Conservation (phyloP, 1,140 invertebrate species). For the Sinonovacula constricta region DNA sequence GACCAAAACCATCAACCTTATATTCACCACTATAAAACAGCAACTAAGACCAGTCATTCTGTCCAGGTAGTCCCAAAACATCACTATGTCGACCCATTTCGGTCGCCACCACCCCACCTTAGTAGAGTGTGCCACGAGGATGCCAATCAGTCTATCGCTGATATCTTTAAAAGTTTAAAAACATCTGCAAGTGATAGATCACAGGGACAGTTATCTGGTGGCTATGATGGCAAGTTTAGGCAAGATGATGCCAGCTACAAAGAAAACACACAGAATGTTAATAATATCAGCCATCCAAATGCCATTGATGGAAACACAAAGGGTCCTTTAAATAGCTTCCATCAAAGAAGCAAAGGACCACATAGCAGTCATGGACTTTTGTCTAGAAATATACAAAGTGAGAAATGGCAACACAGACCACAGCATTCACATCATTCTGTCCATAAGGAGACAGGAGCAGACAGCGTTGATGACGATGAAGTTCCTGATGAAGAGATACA, state of each 20-base stretch:
- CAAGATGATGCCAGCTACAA: not conserved
- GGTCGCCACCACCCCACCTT: not conserved
- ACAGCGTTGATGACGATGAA: too few species aligned
- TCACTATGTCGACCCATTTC: conserved; percentile 24
- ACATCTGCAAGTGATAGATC: not conserved
- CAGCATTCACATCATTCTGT: too few species aligned
- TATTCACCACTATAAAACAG: too few species aligned
- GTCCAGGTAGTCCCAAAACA: not conserved
- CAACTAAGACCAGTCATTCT: too few species aligned
- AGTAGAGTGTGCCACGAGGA: not conserved
- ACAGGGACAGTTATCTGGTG: not conserved
- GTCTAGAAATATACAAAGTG: too few species aligned
- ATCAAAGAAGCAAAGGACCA: not conserved
- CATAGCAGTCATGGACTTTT: too few species aligned
- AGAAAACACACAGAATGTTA: not conserved
- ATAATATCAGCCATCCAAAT: not conserved
- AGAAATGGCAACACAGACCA: too few species aligned
- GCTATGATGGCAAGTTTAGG: not conserved
- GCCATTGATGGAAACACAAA: not conserved
- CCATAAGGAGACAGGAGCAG: too few species aligned
- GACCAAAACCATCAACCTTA: too few species aligned
- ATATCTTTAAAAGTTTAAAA: conserved; percentile 34
- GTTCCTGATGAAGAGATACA: too few species aligned
- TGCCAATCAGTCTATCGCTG: not conserved
- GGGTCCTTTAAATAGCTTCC: conserved; percentile 7